Evolutionary conservation across 1,140 invertebrate genomes (phyloP).

Genomic region (Trissolcus basalis): DNA sequence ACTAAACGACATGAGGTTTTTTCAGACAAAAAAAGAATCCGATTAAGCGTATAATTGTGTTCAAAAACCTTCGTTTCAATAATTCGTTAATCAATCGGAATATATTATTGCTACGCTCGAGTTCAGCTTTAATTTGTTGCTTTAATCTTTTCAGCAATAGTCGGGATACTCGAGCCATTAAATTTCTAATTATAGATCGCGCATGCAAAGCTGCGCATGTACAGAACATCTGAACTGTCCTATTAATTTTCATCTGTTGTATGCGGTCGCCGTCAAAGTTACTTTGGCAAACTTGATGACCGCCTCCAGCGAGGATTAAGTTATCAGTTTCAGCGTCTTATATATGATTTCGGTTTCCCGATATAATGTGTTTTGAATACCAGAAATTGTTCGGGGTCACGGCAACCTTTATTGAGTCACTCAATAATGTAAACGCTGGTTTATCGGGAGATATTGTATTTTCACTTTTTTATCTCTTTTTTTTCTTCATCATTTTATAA

Average conservation of each 20-base stretch:
- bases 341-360: neutral
- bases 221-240: conserved; percentile 25
- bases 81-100: conserved; percentile 1
- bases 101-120: neutral
- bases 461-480: too few species aligned
- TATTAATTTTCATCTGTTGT: conserved; percentile 43
- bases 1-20: conserved; percentile 8
- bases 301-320: conserved; percentile 22
- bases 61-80: too few species aligned
- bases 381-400: neutral
- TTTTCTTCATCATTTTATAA: too few species aligned
- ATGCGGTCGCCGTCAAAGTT: conserved; percentile 33
- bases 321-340: conserved; percentile 16
- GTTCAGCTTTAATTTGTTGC: neutral
- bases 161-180: conserved; percentile 12
- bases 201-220: neutral
- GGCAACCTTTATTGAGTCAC: neutral
- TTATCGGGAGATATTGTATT: too few species aligned
- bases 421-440: too few species aligned
- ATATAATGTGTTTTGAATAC: neutral
- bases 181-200: conserved; percentile 21
- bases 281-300: conserved; percentile 40
- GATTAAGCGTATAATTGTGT: too few species aligned
- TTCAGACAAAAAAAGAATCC: too few species aligned
- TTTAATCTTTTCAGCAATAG: conserved; percentile 1